These are phyloP conservation scores for Lithophane socia DNA, from an alignment of 2,888 invertebrate species.

Conservation along the genomic window DNA sequence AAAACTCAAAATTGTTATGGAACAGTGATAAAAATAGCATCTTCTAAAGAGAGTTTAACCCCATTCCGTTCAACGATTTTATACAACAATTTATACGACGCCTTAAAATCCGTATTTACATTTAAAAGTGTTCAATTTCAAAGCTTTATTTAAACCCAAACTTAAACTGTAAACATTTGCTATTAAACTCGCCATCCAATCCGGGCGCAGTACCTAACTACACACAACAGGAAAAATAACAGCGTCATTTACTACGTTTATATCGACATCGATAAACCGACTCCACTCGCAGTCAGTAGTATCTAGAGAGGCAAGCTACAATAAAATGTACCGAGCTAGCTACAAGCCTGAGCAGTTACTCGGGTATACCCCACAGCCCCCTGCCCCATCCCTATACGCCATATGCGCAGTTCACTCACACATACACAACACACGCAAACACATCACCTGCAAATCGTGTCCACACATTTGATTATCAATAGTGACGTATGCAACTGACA, in stretches of 20 bases:
- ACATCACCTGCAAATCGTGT: conserved; percentile 78
- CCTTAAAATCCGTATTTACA: conserved; percentile 42
- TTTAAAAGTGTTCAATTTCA: conserved; percentile 53
- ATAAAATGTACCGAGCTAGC: conserved; percentile 90
- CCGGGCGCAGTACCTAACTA: conserved; percentile 61
- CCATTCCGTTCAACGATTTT: conserved; percentile 30
- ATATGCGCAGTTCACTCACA: conserved; percentile 86
- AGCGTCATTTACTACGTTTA: conserved; percentile 79
- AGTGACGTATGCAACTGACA: conserved; percentile 81
- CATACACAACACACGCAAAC: conserved; percentile 71
- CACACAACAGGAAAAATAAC: conserved; percentile 79
- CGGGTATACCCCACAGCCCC: conserved; percentile 74
- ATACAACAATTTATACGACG: conserved; percentile 45
- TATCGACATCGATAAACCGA: conserved; percentile 87
- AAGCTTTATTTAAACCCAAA: conserved; percentile 68
- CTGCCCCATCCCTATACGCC: conserved; percentile 71
- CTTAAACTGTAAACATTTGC: conserved; percentile 74
- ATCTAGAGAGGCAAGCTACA: conserved; percentile 89
- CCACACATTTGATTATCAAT: conserved; percentile 76
- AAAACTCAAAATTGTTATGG: conserved; percentile 28
- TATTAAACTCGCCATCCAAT: conserved; percentile 78
- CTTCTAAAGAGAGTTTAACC: conserved; percentile 42
- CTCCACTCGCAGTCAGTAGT: conserved; percentile 81
- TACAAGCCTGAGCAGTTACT: conserved; percentile 89
- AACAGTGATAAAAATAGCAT: conserved; percentile 43